Evolutionary conservation across 2,888 invertebrate genomes (phyloP).

Genomic region (Aleiodes alternator): DNA sequence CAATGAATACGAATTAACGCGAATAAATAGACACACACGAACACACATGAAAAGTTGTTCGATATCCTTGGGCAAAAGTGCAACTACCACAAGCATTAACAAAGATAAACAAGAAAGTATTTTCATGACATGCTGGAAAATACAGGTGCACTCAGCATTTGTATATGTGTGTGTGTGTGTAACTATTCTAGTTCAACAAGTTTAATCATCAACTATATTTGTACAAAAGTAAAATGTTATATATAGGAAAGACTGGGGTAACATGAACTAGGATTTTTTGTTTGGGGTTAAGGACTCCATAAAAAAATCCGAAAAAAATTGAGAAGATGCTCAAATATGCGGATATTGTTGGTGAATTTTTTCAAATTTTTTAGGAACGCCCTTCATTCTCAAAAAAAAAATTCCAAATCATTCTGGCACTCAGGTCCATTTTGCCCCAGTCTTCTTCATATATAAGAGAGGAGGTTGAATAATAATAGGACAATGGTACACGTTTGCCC

Average conservation of each 20-base stretch:
- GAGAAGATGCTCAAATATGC: no score
- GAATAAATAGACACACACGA: slow-evolving; percentile 17
- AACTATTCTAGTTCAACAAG: slow-evolving; percentile 6
- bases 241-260: background rate
- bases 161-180: background rate
- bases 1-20: slow-evolving; percentile 30
- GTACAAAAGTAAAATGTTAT: background rate
- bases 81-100: background rate
- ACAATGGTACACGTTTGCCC: background rate
- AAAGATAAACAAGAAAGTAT: slow-evolving; percentile 24
- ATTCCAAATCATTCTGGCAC: no score
- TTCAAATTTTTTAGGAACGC: no score
- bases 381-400: no score
- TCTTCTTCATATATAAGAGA: background rate
- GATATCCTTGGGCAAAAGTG: slow-evolving; percentile 10
- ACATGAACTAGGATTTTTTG: no score
- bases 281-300: no score
- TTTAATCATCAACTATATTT: slow-evolving; percentile 14
- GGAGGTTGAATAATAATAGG: slow-evolving; percentile 17
- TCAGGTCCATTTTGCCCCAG: no score
- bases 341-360: no score
- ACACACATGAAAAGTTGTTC: slow-evolving; percentile 2
- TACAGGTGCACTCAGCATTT: background rate
- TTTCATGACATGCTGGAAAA: slow-evolving; percentile 28
- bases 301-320: no score